Conservation (phyloP, 2,797 vertebrate species). For the Stomatorhinus walkeri region DNA sequence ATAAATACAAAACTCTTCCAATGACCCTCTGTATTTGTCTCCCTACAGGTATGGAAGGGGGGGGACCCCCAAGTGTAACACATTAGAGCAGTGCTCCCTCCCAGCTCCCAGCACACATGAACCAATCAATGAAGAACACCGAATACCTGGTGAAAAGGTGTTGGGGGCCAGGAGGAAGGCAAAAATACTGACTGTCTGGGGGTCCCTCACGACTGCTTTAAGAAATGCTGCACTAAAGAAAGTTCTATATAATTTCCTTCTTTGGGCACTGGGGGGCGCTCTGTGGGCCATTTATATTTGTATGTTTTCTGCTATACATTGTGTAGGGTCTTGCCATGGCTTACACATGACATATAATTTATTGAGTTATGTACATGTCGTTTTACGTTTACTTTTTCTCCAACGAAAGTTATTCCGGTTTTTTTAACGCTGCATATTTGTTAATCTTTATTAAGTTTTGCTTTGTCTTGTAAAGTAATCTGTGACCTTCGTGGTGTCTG, state of each 20-base stretch:
- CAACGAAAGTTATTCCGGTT: neutral
- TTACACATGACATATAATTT: neutral
- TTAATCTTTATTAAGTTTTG: neutral
- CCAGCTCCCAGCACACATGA: neutral
- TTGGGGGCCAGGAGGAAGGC: neutral
- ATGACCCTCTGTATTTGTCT: neutral
- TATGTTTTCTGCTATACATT: neutral
- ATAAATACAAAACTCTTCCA: neutral
- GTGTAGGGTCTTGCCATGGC: neutral
- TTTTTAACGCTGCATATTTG: neutral
- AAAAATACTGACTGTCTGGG: neutral
- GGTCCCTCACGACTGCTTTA: neutral
- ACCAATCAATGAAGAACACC: neutral
- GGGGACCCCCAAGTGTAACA: neutral
- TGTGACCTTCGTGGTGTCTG: neutral
- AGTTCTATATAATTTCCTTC: neutral
- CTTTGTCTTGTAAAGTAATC: neutral
- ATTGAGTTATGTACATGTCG: neutral
- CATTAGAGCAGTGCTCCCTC: neutral
- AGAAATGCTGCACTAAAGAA: neutral
- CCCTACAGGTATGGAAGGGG: neutral
- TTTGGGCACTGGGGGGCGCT: neutral
- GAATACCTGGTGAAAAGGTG: neutral
- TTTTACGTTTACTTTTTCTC: neutral
- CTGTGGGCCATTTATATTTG: neutral